Conservation (phyloP, 2,888 invertebrate species). For the Sphaerophoria taeniata region DNA sequence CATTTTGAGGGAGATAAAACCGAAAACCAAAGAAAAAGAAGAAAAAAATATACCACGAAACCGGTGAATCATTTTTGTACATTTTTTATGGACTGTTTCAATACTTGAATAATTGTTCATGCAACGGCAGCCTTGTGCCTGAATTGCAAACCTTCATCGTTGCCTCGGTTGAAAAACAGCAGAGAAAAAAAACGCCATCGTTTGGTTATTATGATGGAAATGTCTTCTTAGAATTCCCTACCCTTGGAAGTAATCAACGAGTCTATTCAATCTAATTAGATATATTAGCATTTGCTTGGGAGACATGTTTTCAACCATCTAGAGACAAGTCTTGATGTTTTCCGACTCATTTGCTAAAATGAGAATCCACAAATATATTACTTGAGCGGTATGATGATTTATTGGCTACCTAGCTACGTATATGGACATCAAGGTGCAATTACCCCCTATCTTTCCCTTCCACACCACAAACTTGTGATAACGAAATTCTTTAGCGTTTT, state of each 20-base stretch:
- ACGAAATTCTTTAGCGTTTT: conserved; percentile 64
- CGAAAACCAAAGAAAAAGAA: background rate
- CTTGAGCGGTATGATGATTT: conserved; percentile 24
- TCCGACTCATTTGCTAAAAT: background rate
- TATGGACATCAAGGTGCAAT: conserved; percentile 55
- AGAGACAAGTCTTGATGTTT: conserved; percentile 1
- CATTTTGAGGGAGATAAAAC: conserved; percentile 9
- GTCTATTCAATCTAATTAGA: conserved; percentile 47
- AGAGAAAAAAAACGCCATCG: conserved; percentile 39
- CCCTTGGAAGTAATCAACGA: conserved; percentile 31
- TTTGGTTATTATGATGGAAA: conserved; percentile 30
- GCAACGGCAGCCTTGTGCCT: conserved; percentile 29
- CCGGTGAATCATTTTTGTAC: conserved; percentile 66
- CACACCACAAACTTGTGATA: conserved; percentile 58
- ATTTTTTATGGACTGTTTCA: conserved; percentile 41
- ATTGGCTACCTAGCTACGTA: conserved; percentile 18
- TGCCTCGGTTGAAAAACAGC: background rate
- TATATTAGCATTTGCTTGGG: conserved; percentile 17
- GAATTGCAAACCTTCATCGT: background rate
- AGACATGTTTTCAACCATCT: conserved; percentile 13
- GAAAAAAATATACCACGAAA: conserved; percentile 30
- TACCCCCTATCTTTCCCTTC: conserved; percentile 10
- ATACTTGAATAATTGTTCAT: conserved; percentile 36
- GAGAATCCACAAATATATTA: conserved; percentile 23
- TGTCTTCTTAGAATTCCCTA: conserved; percentile 31